These are phyloP conservation scores for Lutjanus argentimaculatus DNA, from an alignment of 2,797 vertebrate species.

Conservation along the genomic window DNA sequence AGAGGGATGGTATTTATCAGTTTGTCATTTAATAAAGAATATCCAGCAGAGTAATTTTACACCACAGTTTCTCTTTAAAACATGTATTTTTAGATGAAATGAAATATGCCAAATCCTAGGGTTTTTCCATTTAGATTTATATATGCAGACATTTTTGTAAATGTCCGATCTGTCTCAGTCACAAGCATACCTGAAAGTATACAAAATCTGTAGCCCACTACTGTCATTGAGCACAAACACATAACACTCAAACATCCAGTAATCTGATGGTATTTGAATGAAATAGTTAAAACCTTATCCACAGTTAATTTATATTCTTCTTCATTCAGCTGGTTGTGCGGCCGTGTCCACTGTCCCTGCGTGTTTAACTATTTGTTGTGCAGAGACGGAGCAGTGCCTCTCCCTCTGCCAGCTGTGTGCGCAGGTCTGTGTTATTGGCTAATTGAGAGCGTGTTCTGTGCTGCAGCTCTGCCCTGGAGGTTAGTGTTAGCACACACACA, in stretches of 20 bases:
- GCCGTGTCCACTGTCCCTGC: constrained; percentile 18
- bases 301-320: neutral
- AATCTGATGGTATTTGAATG: neutral
- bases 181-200: neutral
- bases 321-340: constrained; percentile 23
- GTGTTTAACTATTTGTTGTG: constrained; percentile 58
- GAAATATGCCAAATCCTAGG: neutral
- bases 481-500: constrained; percentile 81
- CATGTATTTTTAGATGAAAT: neutral
- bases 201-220: neutral
- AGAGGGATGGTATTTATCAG: neutral
- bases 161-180: constrained; percentile 1
- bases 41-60: neutral
- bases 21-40: constrained; percentile 9
- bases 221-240: neutral
- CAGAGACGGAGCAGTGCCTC: constrained; percentile 37
- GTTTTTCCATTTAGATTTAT: neutral
- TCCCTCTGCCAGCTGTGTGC: constrained; percentile 56
- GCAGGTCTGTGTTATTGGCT: constrained; percentile 74
- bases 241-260: neutral
- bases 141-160: constrained; percentile 6
- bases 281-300: neutral
- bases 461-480: constrained; percentile 81
- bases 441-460: constrained; percentile 82
- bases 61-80: constrained; percentile 4